Base-by-base conservation (phyloP, 2,888 invertebrate genomes). In the Nezara viridula region DNA sequence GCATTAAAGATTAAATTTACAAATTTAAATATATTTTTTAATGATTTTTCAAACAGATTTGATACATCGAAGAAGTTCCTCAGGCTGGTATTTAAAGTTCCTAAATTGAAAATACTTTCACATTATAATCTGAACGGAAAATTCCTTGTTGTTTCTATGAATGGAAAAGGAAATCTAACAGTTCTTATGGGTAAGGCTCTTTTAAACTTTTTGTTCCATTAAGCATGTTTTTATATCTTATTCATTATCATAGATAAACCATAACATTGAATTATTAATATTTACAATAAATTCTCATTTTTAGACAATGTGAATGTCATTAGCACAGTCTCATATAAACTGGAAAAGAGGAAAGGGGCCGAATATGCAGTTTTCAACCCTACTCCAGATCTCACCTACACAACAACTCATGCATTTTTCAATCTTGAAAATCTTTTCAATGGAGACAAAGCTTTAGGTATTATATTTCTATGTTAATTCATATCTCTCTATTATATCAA, bases 391-490 rank as follows among this genome's bases (percentile, higher is more conserved):
- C 50, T 86, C 19, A 86, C 6, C 16, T 86, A 49, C 21, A 86
- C 47, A n/a, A 44, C 86, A 21, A 50, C 47, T 12, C 50, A 86
- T 16, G 50, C 47, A 0, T 2, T 6, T 9, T 86, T 10, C 49
- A 32, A 90, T 32, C 85, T 90, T 21, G 86, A 90, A 47, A 90
- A 90, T 49, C 60, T 90, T 19, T 90, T 90, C 85, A 89, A 89
- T 66, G 90, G 90, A 14, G 88, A 90, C 85, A 90, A 90, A 88
- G 85, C 89, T 85, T 40, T 90, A 32, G 88, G 90, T 90, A 86
- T 60, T 87, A 40, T 85, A 40, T 32, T 40, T 2, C 32, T 85
- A 32, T 24, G 40, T 85, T 81, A 60, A 60, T n/a, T 60, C 10
- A 60, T 27, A 12, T 4, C 7, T 60, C 10, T 60, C 9, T 7